These are phyloP conservation scores for Gambusia yucatana DNA, from an alignment of 2,797 vertebrate genomes.

Conservation along the genomic window DNA sequence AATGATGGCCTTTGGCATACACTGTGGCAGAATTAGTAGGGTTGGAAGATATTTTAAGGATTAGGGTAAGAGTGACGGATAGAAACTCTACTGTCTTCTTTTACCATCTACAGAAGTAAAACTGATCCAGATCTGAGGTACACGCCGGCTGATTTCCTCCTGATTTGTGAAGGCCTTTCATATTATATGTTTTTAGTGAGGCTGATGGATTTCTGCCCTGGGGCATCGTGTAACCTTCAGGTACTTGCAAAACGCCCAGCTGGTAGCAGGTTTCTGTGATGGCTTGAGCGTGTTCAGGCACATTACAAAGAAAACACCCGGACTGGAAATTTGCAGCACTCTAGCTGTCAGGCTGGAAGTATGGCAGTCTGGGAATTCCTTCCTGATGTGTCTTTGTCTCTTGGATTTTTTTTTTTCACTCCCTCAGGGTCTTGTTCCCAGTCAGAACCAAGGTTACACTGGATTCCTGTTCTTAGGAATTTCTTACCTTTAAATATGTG, in stretches of 20 bases:
- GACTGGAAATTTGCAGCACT: constrained; percentile 46
- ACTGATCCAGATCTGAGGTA: background rate
- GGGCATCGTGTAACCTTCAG: constrained; percentile 12
- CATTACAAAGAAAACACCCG: constrained; percentile 43
- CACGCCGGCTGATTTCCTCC: background rate
- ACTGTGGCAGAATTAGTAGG: background rate
- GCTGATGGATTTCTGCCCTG: constrained; percentile 3
- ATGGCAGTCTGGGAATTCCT: constrained; percentile 75
- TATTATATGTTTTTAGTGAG: constrained; percentile 6
- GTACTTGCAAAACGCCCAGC: constrained; percentile 1
- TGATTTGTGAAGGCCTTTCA: constrained; percentile 9
- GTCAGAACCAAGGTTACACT: constrained; percentile 9
- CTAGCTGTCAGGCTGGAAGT: constrained; percentile 64
- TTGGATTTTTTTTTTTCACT: constrained; percentile 29
- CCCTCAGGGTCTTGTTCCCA: constrained; percentile 28
- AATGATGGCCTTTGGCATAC: background rate
- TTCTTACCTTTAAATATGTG: constrained; percentile 41
- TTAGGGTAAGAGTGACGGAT: background rate
- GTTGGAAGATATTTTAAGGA: background rate
- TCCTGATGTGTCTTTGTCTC: constrained; percentile 44
- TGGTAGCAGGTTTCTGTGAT: constrained; percentile 72
- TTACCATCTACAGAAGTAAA: background rate
- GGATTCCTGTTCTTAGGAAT: constrained; percentile 46
- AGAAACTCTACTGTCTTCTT: background rate
- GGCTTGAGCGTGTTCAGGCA: constrained; percentile 63